A percentile compares a stretch with the other conserved stretches of the same genome.
Conservation (phyloP, 2,113 vertebrate genomes). For the Sclerurus mexicanus region DNA sequence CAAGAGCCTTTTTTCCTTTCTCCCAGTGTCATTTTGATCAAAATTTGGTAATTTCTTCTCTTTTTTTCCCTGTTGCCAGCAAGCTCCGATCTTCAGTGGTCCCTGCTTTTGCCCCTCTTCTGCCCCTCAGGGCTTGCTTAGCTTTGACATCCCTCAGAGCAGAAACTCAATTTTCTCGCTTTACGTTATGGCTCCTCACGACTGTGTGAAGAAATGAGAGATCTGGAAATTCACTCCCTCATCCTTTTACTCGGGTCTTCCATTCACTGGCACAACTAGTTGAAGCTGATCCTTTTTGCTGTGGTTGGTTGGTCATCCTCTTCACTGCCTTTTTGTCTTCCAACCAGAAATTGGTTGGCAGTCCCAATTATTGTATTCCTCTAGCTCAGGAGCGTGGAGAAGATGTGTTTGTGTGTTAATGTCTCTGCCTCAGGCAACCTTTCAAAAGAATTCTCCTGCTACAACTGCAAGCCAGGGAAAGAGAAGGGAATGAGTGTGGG, state of each 20-base stretch:
- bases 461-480: background rate
- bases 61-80: background rate
- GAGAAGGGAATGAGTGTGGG: background rate
- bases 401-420: conserved; percentile 53
- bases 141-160: background rate
- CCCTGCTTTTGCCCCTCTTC: background rate
- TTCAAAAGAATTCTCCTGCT: conserved; percentile 15
- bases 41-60: background rate
- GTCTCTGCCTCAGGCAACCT: conserved; percentile 51
- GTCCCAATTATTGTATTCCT: background rate
- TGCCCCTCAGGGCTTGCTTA: background rate
- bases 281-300: background rate
- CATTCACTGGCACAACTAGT: background rate
- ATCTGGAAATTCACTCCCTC: background rate
- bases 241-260: background rate
- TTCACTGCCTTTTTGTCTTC: background rate
- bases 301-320: background rate
- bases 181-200: background rate
- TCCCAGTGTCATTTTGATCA: background rate
- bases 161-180: background rate
- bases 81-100: background rate
- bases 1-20: background rate
- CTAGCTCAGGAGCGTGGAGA: background rate
- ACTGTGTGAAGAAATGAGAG: background rate
- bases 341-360: background rate